Conservation (phyloP, 2,113 vertebrate genomes). For the Paraplagusia blochii region DNA sequence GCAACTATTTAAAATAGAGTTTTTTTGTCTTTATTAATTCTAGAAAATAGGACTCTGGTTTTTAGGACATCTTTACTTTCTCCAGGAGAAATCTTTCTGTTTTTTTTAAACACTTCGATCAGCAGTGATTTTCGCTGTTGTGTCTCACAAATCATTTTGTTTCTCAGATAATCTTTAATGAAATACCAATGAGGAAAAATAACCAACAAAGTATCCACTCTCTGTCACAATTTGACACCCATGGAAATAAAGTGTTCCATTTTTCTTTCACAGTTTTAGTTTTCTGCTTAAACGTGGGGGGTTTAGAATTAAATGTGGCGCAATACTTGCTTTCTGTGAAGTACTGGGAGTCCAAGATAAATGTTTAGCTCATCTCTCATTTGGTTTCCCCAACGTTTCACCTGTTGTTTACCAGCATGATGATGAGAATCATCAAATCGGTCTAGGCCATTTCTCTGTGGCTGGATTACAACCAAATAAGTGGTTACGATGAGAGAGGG, state of each 20-base stretch:
- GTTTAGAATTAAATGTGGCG: neutral
- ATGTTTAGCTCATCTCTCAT: neutral
- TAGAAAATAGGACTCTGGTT: too few relatives aligned
- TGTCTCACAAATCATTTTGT: too few relatives aligned
- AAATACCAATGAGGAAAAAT: too few relatives aligned
- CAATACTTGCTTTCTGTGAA: neutral
- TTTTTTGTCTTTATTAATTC: too few relatives aligned
- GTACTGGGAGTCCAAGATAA: conserved; percentile 4
- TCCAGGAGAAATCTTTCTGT: neutral
- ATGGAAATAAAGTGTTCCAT: too few relatives aligned
- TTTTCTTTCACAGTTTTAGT: too few relatives aligned
- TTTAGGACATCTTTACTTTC: too few relatives aligned
- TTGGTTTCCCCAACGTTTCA: conserved; percentile 30
- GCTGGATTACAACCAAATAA: conserved; percentile 28
- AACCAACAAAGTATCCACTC: too few relatives aligned
- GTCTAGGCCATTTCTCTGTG: conserved; percentile 32
- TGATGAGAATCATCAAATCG: conserved; percentile 54
- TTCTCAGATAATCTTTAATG: too few relatives aligned
- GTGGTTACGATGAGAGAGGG: conserved; percentile 6
- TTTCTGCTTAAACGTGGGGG: neutral
- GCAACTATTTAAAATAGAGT: neutral
- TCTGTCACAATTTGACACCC: too few relatives aligned
- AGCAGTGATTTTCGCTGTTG: too few relatives aligned
- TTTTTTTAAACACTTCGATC: conserved; percentile 8
- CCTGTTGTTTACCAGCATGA: conserved; percentile 32